Evolutionary conservation across 1,140 invertebrate species (phyloP), one percentile per base, ranked within the genome.

Genomic region (Acromyrmex charruanus): DNA sequence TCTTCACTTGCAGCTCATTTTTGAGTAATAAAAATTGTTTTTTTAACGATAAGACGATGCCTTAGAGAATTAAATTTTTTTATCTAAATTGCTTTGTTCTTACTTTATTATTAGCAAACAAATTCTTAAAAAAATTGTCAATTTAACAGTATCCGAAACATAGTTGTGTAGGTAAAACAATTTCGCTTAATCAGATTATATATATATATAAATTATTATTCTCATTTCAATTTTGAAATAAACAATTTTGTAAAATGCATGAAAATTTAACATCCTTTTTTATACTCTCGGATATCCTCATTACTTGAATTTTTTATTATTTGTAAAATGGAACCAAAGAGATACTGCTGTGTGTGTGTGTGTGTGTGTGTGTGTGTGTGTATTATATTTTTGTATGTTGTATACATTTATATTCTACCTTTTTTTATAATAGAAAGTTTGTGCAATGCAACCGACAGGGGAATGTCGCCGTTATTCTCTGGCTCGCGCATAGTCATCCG

Each of bases 381-480:
- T 14, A 53, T 5, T 25, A 18, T 9, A 18, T 58, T 58, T 44
- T 9, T 44, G 18, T 55, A 7, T 55, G 18, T 25, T 55, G 53
- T 21, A 21, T 58, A 21, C 28, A 31, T 39, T 31, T 14, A 63
- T 14, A 39, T 39, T 44, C 31, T 25, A 16, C 10, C 31, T 55
- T 53, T 21, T 81, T 72, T 82, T 31, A 51, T 4, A 65, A 72
- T 63, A 35, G 28, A 74, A 87, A 59, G 28, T 55, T 69, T 10
- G 4, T 31, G n/a, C 81, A 21, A 28, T 44, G 28, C 44, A 55
- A 63, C 44, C 31, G n/a, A 7, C 53, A 58, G 68, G 9, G 5
- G 51, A 75, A 21, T 69, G 63, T 87, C 86, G 77, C 55, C 53
- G 72, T 87, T 69, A 35, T 84, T 88, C 58, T 51, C 59, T 16